Evolutionary conservation across 2,797 vertebrate species (phyloP).

Genomic region (Psittacula derbiana): DNA sequence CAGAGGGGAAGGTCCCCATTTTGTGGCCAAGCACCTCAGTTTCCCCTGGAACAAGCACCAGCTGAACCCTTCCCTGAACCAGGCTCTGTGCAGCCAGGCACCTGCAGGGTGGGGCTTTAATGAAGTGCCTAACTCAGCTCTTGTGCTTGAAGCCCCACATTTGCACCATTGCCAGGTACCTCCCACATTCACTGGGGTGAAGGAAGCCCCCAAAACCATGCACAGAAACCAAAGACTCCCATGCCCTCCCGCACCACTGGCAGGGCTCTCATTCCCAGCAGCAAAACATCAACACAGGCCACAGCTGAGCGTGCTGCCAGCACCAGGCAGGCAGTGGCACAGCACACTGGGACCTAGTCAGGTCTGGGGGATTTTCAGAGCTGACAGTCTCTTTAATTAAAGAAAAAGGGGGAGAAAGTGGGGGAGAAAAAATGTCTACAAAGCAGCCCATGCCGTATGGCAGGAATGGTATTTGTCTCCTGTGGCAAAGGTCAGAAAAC

Average conservation of each 20-base stretch:
- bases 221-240: not conserved
- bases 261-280: not conserved
- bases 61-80: fast-evolving
- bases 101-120: not conserved
- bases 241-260: fast-evolving
- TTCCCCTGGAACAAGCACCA: not conserved
- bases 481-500: not conserved
- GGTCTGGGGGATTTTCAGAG: too few species aligned
- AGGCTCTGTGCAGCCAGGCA: fast-evolving
- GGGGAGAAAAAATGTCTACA: not conserved
- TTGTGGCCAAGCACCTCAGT: fast-evolving
- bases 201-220: fast-evolving
- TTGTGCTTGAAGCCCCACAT: not conserved
- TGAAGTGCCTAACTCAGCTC: fast-evolving
- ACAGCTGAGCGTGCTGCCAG: fast-evolving
- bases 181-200: too few species aligned
- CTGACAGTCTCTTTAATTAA: not conserved
- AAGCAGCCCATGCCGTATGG: not conserved
- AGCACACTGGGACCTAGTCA: fast-evolving
- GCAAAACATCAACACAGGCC: fast-evolving
- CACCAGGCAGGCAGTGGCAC: fast-evolving
- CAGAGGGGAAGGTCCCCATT: fast-evolving
- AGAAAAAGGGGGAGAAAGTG: not conserved
- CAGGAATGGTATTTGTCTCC: not conserved
- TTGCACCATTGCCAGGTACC: too few species aligned